Conservation (phyloP, 1,140 invertebrate genomes). For the Pachypeltis micranthus region DNA sequence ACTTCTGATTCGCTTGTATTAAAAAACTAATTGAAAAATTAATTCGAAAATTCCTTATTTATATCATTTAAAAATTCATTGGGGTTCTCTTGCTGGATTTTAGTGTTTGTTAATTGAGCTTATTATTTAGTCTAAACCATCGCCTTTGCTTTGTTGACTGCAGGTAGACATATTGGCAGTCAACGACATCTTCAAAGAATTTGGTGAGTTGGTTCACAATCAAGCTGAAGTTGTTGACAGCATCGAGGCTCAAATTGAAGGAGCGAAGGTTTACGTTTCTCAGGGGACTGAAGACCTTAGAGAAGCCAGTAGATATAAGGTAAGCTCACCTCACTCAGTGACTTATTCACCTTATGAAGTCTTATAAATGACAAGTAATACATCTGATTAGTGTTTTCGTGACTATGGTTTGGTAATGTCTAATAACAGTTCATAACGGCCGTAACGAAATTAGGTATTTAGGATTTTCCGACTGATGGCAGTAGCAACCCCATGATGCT, state of each 20-base stretch:
- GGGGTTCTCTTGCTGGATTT: no score
- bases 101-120: no score
- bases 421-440: not conserved
- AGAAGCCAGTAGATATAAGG: slow-evolving; percentile 47
- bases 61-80: no score
- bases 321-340: no score
- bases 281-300: slow-evolving; percentile 67
- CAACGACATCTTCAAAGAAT: slow-evolving; percentile 96
- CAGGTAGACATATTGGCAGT: slow-evolving; percentile 89
- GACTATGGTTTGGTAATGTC: not conserved
- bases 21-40: no score
- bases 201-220: slow-evolving; percentile 90
- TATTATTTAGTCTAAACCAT: no score
- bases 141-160: slow-evolving; percentile 25
- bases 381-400: not conserved
- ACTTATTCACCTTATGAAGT: no score
- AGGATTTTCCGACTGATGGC: no score
- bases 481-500: no score
- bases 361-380: not conserved
- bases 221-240: slow-evolving; percentile 94
- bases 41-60: no score
- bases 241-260: slow-evolving; percentile 92
- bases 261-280: slow-evolving; percentile 72
- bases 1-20: no score
- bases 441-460: no score